Percentiles rank a stretch among this genome's conserved stretches.
phyloP scores from a whole-genome alignment of 2,113 vertebrate species.

The Pelobates fuscus region DNA sequence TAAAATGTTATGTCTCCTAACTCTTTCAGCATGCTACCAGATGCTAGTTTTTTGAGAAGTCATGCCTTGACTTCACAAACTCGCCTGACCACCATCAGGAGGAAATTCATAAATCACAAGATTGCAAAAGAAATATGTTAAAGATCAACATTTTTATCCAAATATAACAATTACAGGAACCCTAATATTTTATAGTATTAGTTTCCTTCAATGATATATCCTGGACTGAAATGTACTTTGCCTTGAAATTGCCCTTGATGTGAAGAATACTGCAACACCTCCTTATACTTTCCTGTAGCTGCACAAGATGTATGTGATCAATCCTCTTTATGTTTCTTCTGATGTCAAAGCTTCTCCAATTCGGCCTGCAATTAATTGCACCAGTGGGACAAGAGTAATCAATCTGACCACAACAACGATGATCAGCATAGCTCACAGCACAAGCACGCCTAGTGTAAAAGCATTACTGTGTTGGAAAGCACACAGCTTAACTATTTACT shows the following conservation, averaged over 20 bases:
- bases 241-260: background rate
- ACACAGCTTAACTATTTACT: constrained; percentile 29
- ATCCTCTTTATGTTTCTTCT: constrained; percentile 49
- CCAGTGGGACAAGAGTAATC: constrained; percentile 44
- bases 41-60: no score
- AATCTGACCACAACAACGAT: constrained; percentile 29
- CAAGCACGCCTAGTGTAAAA: constrained; percentile 39
- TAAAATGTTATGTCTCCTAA: no score
- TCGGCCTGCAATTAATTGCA: constrained; percentile 55
- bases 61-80: no score
- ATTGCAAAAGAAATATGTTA: no score
- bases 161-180: background rate
- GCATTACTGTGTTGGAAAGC: constrained; percentile 53
- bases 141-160: no score
- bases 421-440: constrained; percentile 23
- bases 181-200: background rate
- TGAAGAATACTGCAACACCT: constrained; percentile 5
- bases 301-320: constrained; percentile 32
- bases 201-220: background rate
- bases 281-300: constrained; percentile 7
- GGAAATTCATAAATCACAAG: no score
- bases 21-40: no score
- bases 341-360: constrained; percentile 40
- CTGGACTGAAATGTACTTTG: background rate
- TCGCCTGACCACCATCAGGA: no score